These are phyloP conservation scores for Andrena fulva DNA, from an alignment of 2,888 invertebrate genomes.

Conservation along the genomic window DNA sequence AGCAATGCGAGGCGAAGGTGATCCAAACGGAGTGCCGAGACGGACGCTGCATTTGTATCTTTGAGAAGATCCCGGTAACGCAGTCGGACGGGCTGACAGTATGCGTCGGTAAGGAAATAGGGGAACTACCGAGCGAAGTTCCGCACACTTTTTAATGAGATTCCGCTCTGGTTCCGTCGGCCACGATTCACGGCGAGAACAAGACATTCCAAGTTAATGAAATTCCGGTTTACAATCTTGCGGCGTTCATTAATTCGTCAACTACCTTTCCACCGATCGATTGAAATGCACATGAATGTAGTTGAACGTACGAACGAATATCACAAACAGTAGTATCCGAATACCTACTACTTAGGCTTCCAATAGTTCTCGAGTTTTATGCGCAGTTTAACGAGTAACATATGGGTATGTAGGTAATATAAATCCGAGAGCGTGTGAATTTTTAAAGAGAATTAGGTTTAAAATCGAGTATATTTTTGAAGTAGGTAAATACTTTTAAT, in stretches of 20 bases:
- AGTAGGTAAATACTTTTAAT: too few relatives aligned
- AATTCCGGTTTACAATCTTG: constrained; percentile 46
- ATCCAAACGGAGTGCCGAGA: constrained; percentile 93
- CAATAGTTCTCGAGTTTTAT: too few relatives aligned
- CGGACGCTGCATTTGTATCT: constrained; percentile 91
- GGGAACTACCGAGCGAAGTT: neutral
- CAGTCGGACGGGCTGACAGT: constrained; percentile 90
- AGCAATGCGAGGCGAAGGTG: constrained; percentile 92
- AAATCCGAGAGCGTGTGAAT: too few relatives aligned
- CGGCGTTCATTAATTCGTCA: constrained; percentile 44
- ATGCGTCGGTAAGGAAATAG: constrained; percentile 89
- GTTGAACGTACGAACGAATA: neutral
- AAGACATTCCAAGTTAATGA: constrained; percentile 43
- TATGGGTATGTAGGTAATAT: too few relatives aligned
- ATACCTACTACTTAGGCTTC: too few relatives aligned
- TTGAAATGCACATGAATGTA: constrained; percentile 29
- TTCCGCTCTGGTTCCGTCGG: constrained; percentile 21
- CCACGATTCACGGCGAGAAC: constrained; percentile 13
- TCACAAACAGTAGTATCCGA: too few relatives aligned
- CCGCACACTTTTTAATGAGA: constrained; percentile 54
- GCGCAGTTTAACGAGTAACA: too few relatives aligned
- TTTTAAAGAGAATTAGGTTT: too few relatives aligned
- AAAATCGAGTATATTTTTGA: too few relatives aligned
- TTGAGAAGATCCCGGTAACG: constrained; percentile 90
- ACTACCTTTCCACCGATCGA: constrained; percentile 30